Base-by-base conservation (phyloP, 1,140 invertebrate species). In the Scylla paramamosain region DNA sequence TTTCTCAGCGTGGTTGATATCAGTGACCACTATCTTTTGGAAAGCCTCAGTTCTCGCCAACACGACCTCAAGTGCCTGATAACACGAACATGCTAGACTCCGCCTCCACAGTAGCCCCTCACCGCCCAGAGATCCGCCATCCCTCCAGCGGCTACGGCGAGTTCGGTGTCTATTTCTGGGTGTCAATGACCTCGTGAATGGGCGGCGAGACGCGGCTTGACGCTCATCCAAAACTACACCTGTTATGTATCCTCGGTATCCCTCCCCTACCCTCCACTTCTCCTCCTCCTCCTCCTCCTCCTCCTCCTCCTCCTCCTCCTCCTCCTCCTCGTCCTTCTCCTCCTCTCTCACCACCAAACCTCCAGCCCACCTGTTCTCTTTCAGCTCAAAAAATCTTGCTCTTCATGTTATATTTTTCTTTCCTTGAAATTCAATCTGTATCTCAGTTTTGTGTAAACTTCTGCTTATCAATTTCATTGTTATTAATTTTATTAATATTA, bases 21-120 rank as follows among this genome's bases (percentile, higher is more conserved):
- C 91, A 83, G 91, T 92, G 32, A 91, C 82, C 82, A 92, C 82
- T 92, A 92, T 92, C 91, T 92, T 83, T 28, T 83, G 91, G 59
- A 92, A 92, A 87, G 77, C 86, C 84, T 48, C n/a, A n/a, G 28
- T 67, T 67, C 45, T 82, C n/a, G 48, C 45, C 86, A 45, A 4
- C 29, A 88, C 93, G 84, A 28, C n/a, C 39, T 93, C 84, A 93
- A 93, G 91, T 84, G 39, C 4, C 14, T 32, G 83, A 93, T 93
- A 88, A 59, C 46, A 31, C 12, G 16, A 7, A 4, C 31, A 25
- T 7, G 4, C 83, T 20, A 52, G n/a, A 46, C 39, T 87, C 77
- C 32, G n/a, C 31, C 67, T 77, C 67, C 67, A 77, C 67, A 77
- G 20, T 20, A 77, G 20, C 67, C 67, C 67, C 4, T 25, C 67